Conservation (phyloP, 2,888 invertebrate species). For the Drosophila atripex region DNA sequence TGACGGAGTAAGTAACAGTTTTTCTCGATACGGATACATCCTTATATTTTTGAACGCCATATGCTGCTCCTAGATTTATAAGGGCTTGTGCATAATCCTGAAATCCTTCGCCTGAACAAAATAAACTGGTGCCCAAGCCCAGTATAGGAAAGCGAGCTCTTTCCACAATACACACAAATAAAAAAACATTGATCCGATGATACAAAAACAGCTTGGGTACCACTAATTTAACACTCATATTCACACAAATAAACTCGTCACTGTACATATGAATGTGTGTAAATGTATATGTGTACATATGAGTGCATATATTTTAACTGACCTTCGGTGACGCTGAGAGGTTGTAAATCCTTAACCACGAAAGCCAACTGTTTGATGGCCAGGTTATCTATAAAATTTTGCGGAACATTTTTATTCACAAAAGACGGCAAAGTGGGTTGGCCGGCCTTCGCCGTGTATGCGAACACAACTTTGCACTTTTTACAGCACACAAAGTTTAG, state of each 20-base stretch:
- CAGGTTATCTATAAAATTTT: constrained; percentile 5
- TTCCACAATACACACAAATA: background rate
- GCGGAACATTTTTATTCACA: constrained; percentile 5
- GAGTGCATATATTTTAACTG: constrained; percentile 5
- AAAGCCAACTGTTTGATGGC: constrained; percentile 9
- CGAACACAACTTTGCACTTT: constrained; percentile 7
- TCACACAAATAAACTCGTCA: background rate
- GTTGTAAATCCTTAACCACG: constrained; percentile 19
- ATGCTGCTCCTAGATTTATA: background rate
- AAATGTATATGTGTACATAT: too few relatives aligned
- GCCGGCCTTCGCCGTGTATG: constrained; percentile 5
- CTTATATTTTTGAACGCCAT: background rate
- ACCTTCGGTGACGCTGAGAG: constrained; percentile 11
- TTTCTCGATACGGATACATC: constrained; percentile 1
- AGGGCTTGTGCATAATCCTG: background rate
- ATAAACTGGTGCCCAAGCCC: background rate
- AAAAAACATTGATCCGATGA: background rate
- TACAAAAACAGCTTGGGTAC: constrained; percentile 4
- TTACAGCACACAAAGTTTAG: constrained; percentile 7
- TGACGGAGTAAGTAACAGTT: background rate
- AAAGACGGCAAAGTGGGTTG: background rate
- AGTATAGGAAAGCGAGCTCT: background rate
- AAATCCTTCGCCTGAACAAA: background rate
- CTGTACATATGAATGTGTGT: background rate
- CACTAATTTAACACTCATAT: background rate